Base-by-base conservation (phyloP, 2,888 invertebrate species). In the Hypena proboscidalis region DNA sequence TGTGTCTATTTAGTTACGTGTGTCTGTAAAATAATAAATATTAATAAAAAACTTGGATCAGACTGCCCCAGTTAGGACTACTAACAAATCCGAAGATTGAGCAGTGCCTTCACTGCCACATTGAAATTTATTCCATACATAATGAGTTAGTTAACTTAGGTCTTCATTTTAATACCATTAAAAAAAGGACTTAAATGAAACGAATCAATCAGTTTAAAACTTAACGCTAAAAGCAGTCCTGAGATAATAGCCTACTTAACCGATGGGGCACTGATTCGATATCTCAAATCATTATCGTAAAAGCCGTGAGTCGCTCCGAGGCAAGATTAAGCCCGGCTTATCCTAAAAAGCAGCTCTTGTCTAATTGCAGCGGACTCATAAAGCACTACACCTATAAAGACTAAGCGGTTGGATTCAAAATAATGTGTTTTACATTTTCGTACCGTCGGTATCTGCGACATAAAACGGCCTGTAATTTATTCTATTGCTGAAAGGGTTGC, bases 401-500 rank as follows among this genome's bases (percentile, higher is more conserved):
- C 82, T 88, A 88, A 89, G 88, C 87, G 87, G 85, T 85, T 71
- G 88, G 90, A 90, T 90, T 88, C 83, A 83, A 83, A 90, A 89
- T 90, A 90, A 90, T 87, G 88, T 85, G 85, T 85, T 88, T 88
- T 80, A 88, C 90, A 87, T 90, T 90, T 89, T 90, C 85, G 84
- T 79, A 80, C 80, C 80, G 81, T 75, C 83, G 83, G 85, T 90
- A 90, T 90, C 87, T 83, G 81, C 85, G 85, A 88, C 90, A 89
- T 89, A 90, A 90, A 90, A 88, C 85, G 90, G 85, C 82, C 81
- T 86, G 89, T 90, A 90, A 90, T 90, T 90, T 90, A 90, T 90
- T 90, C 90, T 90, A 90, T 89, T 90, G 89, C 90, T 89, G 90
- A 90, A 90, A 90, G 90, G 90, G 90, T 90, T 77, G 86, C 84